phyloP scores from a whole-genome alignment of 2,113 vertebrate genomes.

The Mesitornis unicolor region DNA sequence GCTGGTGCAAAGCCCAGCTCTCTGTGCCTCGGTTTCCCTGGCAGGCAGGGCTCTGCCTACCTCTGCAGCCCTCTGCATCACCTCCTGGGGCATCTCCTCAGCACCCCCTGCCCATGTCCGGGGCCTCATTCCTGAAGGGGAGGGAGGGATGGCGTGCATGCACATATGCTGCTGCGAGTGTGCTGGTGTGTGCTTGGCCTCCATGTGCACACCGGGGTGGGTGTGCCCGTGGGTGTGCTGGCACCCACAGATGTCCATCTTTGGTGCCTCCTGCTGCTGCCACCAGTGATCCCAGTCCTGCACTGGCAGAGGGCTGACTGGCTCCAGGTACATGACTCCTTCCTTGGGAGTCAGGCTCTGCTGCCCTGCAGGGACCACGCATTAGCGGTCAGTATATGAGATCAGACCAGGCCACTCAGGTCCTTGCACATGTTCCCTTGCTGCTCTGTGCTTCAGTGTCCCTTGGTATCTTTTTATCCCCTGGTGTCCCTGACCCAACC shows the following conservation, averaged over 20 bases:
- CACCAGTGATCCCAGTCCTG: not conserved
- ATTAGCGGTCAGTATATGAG: accelerated
- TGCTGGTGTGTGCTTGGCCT: not conserved
- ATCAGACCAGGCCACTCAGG: not conserved
- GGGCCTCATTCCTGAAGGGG: not conserved
- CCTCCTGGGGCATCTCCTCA: accelerated
- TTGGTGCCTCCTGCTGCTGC: not conserved
- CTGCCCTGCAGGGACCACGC: not conserved
- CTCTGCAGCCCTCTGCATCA: accelerated
- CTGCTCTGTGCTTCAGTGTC: not conserved
- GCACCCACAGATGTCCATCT: accelerated
- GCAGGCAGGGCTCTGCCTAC: not conserved
- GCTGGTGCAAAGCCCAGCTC: not conserved
- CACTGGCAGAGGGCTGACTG: not conserved
- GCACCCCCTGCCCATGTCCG: accelerated
- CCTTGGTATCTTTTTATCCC: not conserved
- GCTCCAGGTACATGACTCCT: accelerated
- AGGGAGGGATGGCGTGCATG: not conserved
- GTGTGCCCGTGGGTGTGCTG: not conserved
- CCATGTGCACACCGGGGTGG: accelerated
- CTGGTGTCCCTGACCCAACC: not conserved
- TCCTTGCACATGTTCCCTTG: accelerated
- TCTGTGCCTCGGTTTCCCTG: not conserved
- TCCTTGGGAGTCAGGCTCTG: not conserved
- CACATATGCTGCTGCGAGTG: not conserved